Conservation (phyloP, 1,140 invertebrate genomes). For the Pseudoatta argentina region DNA sequence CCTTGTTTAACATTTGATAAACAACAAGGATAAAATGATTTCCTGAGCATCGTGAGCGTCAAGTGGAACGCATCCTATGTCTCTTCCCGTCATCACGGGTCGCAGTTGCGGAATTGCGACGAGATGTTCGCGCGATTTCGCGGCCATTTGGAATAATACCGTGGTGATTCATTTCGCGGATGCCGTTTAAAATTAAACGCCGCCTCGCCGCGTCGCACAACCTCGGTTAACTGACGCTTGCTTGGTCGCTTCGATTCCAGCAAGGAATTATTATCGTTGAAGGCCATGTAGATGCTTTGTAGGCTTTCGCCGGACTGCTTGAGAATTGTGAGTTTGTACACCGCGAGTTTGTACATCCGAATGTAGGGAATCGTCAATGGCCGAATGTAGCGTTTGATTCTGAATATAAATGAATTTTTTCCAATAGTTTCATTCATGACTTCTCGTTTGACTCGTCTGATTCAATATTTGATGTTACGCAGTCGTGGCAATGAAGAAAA, state of each 20-base stretch:
- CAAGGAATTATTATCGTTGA: slow-evolving; percentile 14
- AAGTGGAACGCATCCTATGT: no score
- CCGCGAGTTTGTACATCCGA: neutral
- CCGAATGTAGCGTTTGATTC: neutral
- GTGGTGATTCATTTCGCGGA: slow-evolving; percentile 26
- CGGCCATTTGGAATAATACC: slow-evolving; percentile 66
- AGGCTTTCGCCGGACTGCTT: neutral
- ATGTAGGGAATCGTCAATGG: neutral
- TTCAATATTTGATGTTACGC: slow-evolving; percentile 8
- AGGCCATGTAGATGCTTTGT: neutral
- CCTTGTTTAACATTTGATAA: no score
- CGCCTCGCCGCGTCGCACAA: slow-evolving; percentile 59
- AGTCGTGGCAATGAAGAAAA: neutral
- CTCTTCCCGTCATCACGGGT: neutral
- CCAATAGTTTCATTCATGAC: neutral
- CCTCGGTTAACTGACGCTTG: slow-evolving; percentile 67
- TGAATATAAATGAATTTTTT: neutral
- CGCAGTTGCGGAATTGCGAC: neutral
- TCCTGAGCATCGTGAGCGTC: no score
- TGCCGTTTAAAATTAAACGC: slow-evolving; percentile 53
- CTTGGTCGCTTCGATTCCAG: slow-evolving; percentile 29
- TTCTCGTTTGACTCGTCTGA: neutral
- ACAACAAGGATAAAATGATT: no score
- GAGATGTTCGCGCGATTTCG: slow-evolving; percentile 36
- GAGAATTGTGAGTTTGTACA: neutral